Percentiles rank a stretch among this genome's conserved stretches.
Evolutionary conservation across 2,797 vertebrate species (phyloP).

Genomic region (Hephaestus fuliginosus): DNA sequence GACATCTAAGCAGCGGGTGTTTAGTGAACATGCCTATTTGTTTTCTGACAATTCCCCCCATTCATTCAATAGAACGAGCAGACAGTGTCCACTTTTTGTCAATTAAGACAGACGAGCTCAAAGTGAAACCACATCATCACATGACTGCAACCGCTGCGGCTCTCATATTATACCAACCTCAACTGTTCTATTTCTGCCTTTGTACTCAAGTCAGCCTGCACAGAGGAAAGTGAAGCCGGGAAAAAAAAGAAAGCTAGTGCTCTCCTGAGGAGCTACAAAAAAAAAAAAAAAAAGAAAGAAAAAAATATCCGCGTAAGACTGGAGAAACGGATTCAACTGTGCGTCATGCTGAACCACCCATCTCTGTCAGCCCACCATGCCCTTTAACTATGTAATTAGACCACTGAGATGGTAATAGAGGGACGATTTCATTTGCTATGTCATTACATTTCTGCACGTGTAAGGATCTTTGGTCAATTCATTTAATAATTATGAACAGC

Average conservation of each 20-base stretch:
- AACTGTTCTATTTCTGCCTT: conserved; percentile 57
- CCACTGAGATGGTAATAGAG: conserved; percentile 72
- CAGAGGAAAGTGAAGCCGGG: conserved; percentile 48
- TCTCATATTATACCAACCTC: conserved; percentile 42
- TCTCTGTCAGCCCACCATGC: conserved; percentile 63
- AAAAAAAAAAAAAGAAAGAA: conserved; percentile 32
- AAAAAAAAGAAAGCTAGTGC: conserved; percentile 37
- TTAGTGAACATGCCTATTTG: conserved; percentile 71
- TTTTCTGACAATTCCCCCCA: conserved; percentile 59
- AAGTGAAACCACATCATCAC: conserved; percentile 50
- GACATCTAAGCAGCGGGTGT: conserved; percentile 71
- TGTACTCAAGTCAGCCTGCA: conserved; percentile 40
- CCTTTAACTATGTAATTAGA: conserved; percentile 78
- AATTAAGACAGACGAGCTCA: conserved; percentile 73
- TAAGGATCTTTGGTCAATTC: conserved; percentile 76
- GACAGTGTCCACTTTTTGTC: conserved; percentile 64
- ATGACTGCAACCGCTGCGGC: conserved; percentile 26
- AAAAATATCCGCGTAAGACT: conserved; percentile 46
- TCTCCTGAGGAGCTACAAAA: conserved; percentile 42
- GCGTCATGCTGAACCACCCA: conserved; percentile 58
- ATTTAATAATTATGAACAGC: conserved; percentile 81
- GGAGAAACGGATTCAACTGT: conserved; percentile 41
- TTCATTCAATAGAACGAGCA: conserved; percentile 34
- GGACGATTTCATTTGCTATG: conserved; percentile 79
- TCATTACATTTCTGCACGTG: conserved; percentile 77